Conservation (phyloP, 2,113 vertebrate species). For the Scopus umbretta region DNA sequence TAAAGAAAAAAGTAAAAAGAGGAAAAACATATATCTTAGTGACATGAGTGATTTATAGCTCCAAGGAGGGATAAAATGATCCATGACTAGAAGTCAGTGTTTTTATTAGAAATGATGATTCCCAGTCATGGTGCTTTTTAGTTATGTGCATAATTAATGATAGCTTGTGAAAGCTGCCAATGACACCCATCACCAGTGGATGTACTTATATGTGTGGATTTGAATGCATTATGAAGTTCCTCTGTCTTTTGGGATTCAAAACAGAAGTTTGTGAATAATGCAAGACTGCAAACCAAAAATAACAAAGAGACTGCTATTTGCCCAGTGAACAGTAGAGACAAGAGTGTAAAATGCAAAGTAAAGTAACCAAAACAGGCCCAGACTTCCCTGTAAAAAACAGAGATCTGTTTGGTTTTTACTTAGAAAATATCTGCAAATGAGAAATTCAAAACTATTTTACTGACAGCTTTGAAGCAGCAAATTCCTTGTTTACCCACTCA, state of each 20-base stretch:
- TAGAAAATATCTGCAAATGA: neutral
- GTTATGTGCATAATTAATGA: conserved; percentile 52
- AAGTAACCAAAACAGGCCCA: neutral
- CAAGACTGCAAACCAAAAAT: conserved; percentile 4
- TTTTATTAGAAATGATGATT: conserved; percentile 56
- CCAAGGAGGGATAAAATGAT: conserved; percentile 32
- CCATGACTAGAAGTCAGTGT: conserved; percentile 41
- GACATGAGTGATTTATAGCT: conserved; percentile 41
- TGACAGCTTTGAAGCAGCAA: neutral
- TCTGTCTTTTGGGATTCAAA: conserved; percentile 13
- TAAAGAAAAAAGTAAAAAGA: neutral
- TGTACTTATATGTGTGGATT: conserved; percentile 17
- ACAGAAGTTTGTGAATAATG: conserved; percentile 50
- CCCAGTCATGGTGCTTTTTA: conserved; percentile 9
- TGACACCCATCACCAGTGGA: conserved; percentile 13
- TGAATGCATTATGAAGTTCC: conserved; percentile 52
- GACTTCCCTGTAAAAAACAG: neutral
- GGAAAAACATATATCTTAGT: neutral
- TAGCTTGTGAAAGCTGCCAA: conserved; percentile 33
- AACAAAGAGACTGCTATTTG: conserved; percentile 11
- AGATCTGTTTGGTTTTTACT: neutral
- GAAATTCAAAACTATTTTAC: neutral
- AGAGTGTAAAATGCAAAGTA: neutral
- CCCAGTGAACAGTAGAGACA: neutral
- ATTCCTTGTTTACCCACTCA: neutral